These are phyloP conservation scores for Phrynocephalus forsythii DNA, from an alignment of 2,797 vertebrate genomes.

Conservation along the genomic window DNA sequence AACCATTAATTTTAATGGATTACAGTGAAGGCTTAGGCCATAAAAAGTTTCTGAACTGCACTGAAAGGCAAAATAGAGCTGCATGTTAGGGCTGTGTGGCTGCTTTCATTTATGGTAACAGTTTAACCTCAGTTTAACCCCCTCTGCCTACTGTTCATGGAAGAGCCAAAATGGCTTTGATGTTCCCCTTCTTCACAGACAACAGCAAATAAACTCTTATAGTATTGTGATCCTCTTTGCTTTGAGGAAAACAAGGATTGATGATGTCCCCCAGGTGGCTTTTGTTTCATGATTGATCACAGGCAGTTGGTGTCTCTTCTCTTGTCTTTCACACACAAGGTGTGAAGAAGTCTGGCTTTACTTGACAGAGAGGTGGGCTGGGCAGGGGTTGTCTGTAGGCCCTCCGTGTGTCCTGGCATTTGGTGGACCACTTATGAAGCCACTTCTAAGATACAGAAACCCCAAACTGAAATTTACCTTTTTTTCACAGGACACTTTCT, in stretches of 20 bases:
- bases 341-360: constrained; percentile 63
- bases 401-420: constrained; percentile 68
- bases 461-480: constrained; percentile 51
- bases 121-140: constrained; percentile 80
- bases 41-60: neutral
- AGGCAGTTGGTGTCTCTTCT: constrained; percentile 58
- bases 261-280: constrained; percentile 70
- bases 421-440: constrained; percentile 47
- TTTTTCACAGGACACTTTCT: constrained; percentile 33
- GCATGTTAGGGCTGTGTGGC: constrained; percentile 65
- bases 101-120: constrained; percentile 81
- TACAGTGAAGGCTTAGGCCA: neutral
- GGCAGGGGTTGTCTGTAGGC: constrained; percentile 38
- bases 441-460: constrained; percentile 42
- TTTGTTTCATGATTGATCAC: constrained; percentile 78
- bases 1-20: constrained; percentile 18
- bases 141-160: constrained; percentile 77
- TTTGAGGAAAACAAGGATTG: constrained; percentile 67
- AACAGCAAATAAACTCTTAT: constrained; percentile 79
- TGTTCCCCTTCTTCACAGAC: constrained; percentile 63
- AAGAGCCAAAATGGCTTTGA: constrained; percentile 75
- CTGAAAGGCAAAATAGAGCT: neutral
- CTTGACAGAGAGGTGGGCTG: constrained; percentile 64
- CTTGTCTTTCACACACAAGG: constrained; percentile 44
- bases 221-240: constrained; percentile 72